Evolutionary conservation across 2,113 vertebrate species (phyloP), one percentile per base, ranked within the genome.

Genomic region (Machaerirhynchus nigripectus): DNA sequence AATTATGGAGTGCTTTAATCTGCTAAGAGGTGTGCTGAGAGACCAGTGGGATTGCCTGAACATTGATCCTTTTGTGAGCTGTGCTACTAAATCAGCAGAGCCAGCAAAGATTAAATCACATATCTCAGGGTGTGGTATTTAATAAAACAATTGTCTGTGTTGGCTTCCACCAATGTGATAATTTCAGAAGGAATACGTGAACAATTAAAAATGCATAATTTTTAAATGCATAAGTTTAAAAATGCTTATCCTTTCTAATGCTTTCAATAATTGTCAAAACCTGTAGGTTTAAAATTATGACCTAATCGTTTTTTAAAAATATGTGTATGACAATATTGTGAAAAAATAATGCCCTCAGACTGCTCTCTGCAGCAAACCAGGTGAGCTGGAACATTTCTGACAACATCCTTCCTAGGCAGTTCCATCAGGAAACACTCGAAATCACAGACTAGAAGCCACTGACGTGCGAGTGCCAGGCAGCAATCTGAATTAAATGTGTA

Each of bases 1-100:
- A 92, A 75, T 44, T 90, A 89, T 47, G 30, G 47, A 89, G 60
- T 87, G 39, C 52, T 96, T 92, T 96, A 84, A 92, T 92, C 42
- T 89, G 80, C 64, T 87, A 81, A 90, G 47, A 92, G 46, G 15
- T 76, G 40, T 65, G 50, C 47, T 47, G 60, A 84, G 55, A 67
- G 67, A 70, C 64, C 80, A 75, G 60, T 59, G 76, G 64, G 64
- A 90, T 55, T 89, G 55, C 44, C 59, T 80, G 79, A 88, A 50
- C 88, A 90, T 80, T 56, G 68, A 92, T 90, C 86, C 63, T 77
- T 93, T 46, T 89, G 42, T 31, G 46, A 88, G 55, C 42, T 46
- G 39, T 80, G 60, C 56, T 89, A 77, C 30, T 90, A 89, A 92
- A 95, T 92, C 93, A 88, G 27, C 59, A 90, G 37, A 61, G 47